A percentile compares a stretch with the other conserved stretches of the same genome.
phyloP scores from a whole-genome alignment of 2,797 vertebrate genomes.

The Argya squamiceps region DNA sequence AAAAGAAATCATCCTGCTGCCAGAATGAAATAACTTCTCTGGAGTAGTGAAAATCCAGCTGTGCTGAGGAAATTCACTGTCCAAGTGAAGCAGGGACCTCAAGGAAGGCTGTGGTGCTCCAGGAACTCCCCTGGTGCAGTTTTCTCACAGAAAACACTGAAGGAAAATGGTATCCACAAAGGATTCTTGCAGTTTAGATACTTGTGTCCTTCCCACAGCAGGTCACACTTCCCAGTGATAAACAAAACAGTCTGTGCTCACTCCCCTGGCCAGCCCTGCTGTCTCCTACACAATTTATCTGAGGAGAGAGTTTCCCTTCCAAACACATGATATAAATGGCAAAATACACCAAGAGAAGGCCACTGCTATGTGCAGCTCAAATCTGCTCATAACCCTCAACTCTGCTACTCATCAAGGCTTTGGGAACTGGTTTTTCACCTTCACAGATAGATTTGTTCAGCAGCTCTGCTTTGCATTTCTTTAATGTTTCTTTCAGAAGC shows the following conservation, averaged over 20 bases:
- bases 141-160: background rate
- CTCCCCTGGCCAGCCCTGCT: background rate
- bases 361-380: background rate
- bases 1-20: conserved; percentile 23
- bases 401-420: background rate
- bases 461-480: conserved; percentile 20
- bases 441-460: background rate
- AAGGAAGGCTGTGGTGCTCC: background rate
- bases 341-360: background rate
- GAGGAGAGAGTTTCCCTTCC: background rate
- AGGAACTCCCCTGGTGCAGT: background rate
- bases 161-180: background rate
- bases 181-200: background rate
- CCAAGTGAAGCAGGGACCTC: background rate
- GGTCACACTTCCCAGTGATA: background rate
- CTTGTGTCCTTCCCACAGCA: background rate
- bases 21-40: conserved; percentile 15
- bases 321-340: background rate
- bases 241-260: background rate
- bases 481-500: conserved; percentile 39
- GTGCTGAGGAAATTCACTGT: background rate
- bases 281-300: background rate
- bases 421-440: conserved; percentile 29
- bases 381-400: background rate
- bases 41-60: background rate